Percentiles rank a stretch among this genome's conserved stretches.
phyloP scores from a whole-genome alignment of 2,113 vertebrate genomes.

The Hyperopisus bebe region DNA sequence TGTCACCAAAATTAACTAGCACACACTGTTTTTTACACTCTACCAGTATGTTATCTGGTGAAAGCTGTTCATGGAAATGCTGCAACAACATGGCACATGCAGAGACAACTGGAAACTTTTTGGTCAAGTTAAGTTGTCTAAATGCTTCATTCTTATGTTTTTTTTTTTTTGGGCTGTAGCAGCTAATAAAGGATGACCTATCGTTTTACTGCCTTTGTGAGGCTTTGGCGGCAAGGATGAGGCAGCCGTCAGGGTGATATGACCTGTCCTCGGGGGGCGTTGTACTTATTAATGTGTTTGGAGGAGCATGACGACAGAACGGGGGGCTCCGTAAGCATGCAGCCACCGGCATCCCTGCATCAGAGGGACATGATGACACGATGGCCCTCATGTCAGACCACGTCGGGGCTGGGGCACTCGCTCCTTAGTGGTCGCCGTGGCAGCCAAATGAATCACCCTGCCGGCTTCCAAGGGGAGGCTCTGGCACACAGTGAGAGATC shows the following conservation, averaged over 20 bases:
- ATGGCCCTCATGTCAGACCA: background rate
- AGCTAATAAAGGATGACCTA: background rate
- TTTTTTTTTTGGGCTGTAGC: background rate
- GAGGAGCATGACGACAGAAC: conserved; percentile 4
- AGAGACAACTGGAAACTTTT: background rate
- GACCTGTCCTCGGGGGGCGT: background rate
- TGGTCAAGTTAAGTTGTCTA: background rate
- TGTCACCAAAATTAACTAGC: background rate
- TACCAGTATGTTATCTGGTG: background rate
- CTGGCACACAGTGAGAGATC: background rate
- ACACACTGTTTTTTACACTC: background rate
- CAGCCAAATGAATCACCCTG: background rate
- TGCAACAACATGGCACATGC: background rate
- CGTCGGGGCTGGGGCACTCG: background rate
- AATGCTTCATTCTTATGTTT: background rate
- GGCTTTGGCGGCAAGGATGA: background rate
- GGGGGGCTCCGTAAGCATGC: background rate
- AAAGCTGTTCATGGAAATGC: background rate
- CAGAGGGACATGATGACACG: background rate
- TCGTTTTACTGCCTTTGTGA: background rate
- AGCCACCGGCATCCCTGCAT: background rate
- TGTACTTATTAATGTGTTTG: conserved; percentile 5
- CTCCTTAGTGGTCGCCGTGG: background rate
- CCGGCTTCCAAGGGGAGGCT: background rate
- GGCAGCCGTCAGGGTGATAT: background rate